Base-by-base conservation (phyloP, 2,113 vertebrate species). In the Clarias magur region DNA sequence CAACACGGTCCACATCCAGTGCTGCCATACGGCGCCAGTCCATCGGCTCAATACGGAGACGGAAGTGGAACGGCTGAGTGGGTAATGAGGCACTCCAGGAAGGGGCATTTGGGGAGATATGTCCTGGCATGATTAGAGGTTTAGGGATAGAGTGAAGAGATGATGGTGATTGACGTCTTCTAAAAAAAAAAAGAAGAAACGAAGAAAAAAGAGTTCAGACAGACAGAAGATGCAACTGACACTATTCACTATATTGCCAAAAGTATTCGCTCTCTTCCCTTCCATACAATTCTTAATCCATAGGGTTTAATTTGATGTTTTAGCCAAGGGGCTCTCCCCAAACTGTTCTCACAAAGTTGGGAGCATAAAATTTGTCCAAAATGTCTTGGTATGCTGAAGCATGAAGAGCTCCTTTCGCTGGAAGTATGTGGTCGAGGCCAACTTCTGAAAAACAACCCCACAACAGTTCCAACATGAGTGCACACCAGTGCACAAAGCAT, bases 11-110 rank as follows among this genome's bases (percentile, higher is more conserved):
- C 90, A 96, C 93, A 0, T 96, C 95, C 0, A 96, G 82, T 8
- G 95, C 87, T 0, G 92, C 92, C 48, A 96, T 90, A 30, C 93
- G 93, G 25, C 92, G 93, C 95, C 95, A 96, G 89, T 96, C 95
- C 21, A 96, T 0, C 0, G 79, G 48, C 7, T 94, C 89, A 0
- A 34, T 48, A 10, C 92, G 92, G 19, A 91, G 83, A 48, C 95
- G 94, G 89, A 96, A 96, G 82, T 88, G 93, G 89, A 96, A 96
- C 13, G 86, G 27, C 1, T 93, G 93, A 8, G 89, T 13, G 0
- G 82, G 30, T 0, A 53, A 19, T 30, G 60, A 85, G 19, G 85
- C 57, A 38, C 80, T 85, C 89, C 88, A 88, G n/a, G 60, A 19
- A 6, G 80, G 86, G 19, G 85, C 53, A 34, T 30, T 27, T 30